Evolutionary conservation across 1,140 invertebrate species (phyloP).

Genomic region (Euschistus heros): DNA sequence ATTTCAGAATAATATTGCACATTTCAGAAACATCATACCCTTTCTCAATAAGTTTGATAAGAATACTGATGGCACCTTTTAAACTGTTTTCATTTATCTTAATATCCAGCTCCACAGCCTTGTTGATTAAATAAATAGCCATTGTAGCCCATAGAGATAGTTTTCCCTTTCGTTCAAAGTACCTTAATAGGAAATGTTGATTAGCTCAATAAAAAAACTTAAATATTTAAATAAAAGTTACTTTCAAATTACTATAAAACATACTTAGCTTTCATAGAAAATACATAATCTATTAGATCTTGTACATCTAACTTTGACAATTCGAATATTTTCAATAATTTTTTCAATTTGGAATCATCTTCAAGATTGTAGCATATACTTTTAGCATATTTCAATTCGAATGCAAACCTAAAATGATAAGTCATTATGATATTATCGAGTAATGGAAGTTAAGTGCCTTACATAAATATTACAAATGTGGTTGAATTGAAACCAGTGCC

Average conservation of each 20-base stretch:
- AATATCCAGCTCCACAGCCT: neutral
- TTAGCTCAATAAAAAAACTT: neutral
- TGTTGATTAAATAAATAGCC: neutral
- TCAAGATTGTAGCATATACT: neutral
- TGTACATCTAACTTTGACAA: neutral
- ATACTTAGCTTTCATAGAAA: neutral
- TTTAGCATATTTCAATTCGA: slow-evolving; percentile 5
- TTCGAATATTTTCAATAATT: slow-evolving; percentile 4
- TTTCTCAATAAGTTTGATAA: neutral
- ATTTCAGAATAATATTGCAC: neutral
- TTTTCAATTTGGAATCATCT: neutral
- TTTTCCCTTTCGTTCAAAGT: neutral
- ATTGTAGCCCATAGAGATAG: neutral
- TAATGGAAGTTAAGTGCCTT: neutral
- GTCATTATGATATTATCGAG: neutral
- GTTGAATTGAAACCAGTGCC: no score
- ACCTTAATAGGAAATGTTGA: neutral
- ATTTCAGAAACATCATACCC: neutral
- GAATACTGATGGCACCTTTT: neutral
- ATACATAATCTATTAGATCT: slow-evolving; percentile 4
- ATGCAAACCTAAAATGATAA: slow-evolving; percentile 5
- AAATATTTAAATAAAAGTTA: neutral
- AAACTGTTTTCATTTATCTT: neutral
- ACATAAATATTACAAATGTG: neutral
- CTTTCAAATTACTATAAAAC: neutral